These are phyloP conservation scores for Steromphala cineraria DNA, from an alignment of 2,888 invertebrate species.

Conservation along the genomic window DNA sequence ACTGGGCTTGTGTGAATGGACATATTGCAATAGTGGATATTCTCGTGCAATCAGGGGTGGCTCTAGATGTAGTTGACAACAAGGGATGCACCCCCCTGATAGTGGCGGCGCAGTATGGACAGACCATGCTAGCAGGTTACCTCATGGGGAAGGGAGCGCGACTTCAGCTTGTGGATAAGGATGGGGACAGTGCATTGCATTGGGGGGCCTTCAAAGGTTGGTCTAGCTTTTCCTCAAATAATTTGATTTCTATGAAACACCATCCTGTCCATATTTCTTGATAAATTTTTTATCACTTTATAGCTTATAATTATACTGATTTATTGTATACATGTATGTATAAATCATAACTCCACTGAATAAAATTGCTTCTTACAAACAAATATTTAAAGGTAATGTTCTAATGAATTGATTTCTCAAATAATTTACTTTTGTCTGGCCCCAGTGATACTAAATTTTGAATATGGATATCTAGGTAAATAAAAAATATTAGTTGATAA, in stretches of 20 bases:
- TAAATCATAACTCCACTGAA: no score
- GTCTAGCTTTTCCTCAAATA: no score
- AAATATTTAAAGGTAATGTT: no score
- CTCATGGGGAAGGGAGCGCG: slow-evolving; percentile 92
- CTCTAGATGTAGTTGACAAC: slow-evolving; percentile 91
- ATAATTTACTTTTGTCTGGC: no score
- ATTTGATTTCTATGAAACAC: no score
- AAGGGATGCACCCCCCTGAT: slow-evolving; percentile 91
- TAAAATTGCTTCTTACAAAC: no score
- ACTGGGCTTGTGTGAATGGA: slow-evolving; percentile 95
- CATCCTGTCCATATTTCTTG: not conserved
- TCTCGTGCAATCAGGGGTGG: slow-evolving; percentile 82
- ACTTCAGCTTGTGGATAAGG: slow-evolving; percentile 90
- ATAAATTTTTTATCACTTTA: not conserved
- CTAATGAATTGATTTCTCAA: no score
- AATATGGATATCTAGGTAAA: no score
- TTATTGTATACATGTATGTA: no score
- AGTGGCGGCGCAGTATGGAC: slow-evolving; percentile 92
- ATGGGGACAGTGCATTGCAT: slow-evolving; percentile 93
- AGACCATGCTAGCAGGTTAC: slow-evolving; percentile 92
- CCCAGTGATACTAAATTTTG: no score
- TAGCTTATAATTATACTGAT: no score
- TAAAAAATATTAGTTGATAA: no score
- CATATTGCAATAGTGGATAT: slow-evolving; percentile 91
- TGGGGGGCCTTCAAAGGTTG: slow-evolving; percentile 94